Evolutionary conservation across 2,113 vertebrate species (phyloP).

Genomic region (Anolis carolinensis): DNA sequence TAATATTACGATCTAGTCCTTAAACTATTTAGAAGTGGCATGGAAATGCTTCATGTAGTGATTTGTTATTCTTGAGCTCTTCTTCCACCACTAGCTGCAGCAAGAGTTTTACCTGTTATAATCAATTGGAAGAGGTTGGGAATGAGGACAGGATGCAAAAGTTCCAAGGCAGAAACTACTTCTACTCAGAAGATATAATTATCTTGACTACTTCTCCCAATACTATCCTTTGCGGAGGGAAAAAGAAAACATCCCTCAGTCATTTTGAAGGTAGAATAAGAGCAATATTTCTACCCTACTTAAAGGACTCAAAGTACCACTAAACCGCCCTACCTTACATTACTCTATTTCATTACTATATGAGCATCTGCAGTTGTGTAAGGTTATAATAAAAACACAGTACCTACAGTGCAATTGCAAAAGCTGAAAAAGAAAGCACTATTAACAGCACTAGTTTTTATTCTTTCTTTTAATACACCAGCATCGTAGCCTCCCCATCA

Average conservation of each 20-base stretch:
- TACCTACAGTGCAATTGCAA: neutral
- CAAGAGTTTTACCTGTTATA: neutral
- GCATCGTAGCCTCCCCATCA: neutral
- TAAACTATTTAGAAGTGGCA: neutral
- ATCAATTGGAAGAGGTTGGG: neutral
- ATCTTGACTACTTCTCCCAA: neutral
- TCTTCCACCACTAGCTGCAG: neutral
- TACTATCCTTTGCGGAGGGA: neutral
- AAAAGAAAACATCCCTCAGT: neutral
- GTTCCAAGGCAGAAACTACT: neutral
- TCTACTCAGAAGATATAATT: neutral
- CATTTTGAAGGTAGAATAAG: neutral
- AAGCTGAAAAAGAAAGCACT: constrained; percentile 6
- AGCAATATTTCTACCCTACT: neutral
- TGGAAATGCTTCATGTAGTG: neutral
- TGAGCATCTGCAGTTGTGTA: neutral
- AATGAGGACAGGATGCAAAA: neutral
- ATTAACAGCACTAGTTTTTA: neutral
- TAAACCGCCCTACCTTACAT: rapidly evolving
- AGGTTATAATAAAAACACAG: neutral
- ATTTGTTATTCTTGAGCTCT: neutral
- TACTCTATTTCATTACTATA: neutral
- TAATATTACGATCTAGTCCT: neutral
- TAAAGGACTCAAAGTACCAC: neutral
- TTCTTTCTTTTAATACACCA: constrained; percentile 8